These are phyloP conservation scores for Gopherus flavomarginatus DNA, from an alignment of 2,113 vertebrate species.

Conservation along the genomic window DNA sequence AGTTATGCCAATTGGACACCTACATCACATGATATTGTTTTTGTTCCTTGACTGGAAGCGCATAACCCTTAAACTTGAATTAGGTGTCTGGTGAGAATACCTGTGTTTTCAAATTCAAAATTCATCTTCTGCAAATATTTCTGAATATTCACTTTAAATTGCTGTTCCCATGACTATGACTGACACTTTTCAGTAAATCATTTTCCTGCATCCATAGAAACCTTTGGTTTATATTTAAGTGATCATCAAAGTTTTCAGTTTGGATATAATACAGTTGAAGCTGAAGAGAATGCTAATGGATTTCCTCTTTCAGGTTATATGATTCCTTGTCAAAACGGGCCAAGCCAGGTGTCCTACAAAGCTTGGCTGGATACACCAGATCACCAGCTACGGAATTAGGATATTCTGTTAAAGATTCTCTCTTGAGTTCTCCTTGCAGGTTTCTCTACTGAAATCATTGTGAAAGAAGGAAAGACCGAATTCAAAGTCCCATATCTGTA, in stretches of 20 bases:
- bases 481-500: not conserved
- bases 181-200: not conserved
- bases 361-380: slow-evolving; percentile 23
- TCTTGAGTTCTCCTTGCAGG: not conserved
- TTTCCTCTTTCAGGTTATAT: not conserved
- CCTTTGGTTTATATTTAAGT: not conserved
- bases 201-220: not conserved
- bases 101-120: not conserved
- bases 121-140: not conserved
- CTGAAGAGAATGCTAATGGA: not conserved
- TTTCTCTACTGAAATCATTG: not conserved
- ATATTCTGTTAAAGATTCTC: slow-evolving; percentile 33
- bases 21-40: not conserved
- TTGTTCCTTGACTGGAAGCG: not conserved
- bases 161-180: not conserved
- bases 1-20: not conserved
- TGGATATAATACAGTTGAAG: too few species aligned
- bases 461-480: not conserved
- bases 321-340: not conserved
- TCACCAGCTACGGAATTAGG: slow-evolving; percentile 44
- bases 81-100: not conserved
- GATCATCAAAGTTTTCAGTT: not conserved
- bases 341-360: slow-evolving; percentile 28
- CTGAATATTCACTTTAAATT: not conserved
- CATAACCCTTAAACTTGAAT: not conserved